Evolutionary conservation across 2,888 invertebrate species (phyloP).

Genomic region (Galeruca laticollis): DNA sequence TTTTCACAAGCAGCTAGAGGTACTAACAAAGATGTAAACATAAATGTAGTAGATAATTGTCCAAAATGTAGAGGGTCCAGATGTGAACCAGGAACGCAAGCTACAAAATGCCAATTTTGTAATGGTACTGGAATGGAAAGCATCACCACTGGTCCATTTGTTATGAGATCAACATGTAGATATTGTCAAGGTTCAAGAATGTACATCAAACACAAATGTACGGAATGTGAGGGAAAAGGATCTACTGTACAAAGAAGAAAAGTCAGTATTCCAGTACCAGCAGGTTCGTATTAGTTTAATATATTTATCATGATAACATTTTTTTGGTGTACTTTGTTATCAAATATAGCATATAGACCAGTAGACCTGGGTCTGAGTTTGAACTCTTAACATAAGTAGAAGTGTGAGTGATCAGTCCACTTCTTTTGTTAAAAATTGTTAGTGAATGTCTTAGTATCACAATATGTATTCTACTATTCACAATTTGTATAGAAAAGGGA

Average conservation of each 20-base stretch:
- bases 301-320: neutral
- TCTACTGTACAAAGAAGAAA: conserved; percentile 86
- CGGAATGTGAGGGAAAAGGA: conserved; percentile 92
- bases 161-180: conserved; percentile 96
- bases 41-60: conserved; percentile 95
- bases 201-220: conserved; percentile 91
- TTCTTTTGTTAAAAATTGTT: too few relatives aligned
- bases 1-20: conserved; percentile 97
- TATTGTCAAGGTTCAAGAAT: conserved; percentile 88
- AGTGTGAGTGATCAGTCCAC: too few relatives aligned
- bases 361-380: too few relatives aligned
- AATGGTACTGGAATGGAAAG: conserved; percentile 97
- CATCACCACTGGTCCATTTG: conserved; percentile 86
- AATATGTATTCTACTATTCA: too few relatives aligned
- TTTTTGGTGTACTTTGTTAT: neutral
- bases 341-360: too few relatives aligned
- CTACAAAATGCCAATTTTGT: conserved; percentile 90
- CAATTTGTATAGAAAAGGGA: too few relatives aligned
- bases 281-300: conserved; percentile 65
- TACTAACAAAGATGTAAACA: conserved; percentile 90
- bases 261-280: conserved; percentile 94
- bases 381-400: too few relatives aligned
- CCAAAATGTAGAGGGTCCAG: conserved; percentile 87
- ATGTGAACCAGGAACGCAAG: conserved; percentile 92
- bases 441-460: too few relatives aligned